Evolutionary conservation across 2,797 vertebrate genomes (phyloP), one percentile per base, ranked within the genome.

Genomic region (Tapera naevia): DNA sequence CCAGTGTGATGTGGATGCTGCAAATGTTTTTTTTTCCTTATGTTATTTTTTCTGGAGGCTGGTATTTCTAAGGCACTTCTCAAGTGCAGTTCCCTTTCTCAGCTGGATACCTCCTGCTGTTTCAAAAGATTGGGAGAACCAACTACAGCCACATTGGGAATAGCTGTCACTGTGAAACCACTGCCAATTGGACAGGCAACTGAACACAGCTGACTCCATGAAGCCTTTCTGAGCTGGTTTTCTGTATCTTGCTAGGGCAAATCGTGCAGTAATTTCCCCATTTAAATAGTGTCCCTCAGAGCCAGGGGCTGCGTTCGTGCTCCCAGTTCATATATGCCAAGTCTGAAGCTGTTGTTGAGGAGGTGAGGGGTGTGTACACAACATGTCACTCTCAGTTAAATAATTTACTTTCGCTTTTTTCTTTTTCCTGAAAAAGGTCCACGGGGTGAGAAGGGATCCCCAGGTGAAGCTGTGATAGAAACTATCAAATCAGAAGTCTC

Each of bases 391-490:
- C 9, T 87, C 23, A 28, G 9, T 86, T 93, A 71, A 24, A 11
- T 87, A 83, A 80, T 61, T 81, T 13, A 3, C 18, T 69, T 64
- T 54, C 25, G 50, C n/a, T 30, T 66, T 32, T 37, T 50, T 45
- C 21, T 27, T 54, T 39, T 33, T 30, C 24, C 30, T 70, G 24
- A 45, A 92, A 98, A 98, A 98, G 98, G 99, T 92, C 98, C 98
- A n/a, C 97, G 97, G 24, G 99, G 98, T 3, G 98, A 98, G 33
- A 97, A 93, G 54, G 99, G 99, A 58, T 94, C 97, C 7, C 69
- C 97, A 71, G 98, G 98, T 2, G 98, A 98, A 89, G 96, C 98
- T 1, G 32, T 97, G 50, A n/a, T 95, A 75, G 96, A 93, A 70
- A 97, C 94, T 13, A 86, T 95, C 65, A 97, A 94, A 93, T 78